Base-by-base conservation (phyloP, 1,140 invertebrate genomes). In the Drosophila bifasciata region DNA sequence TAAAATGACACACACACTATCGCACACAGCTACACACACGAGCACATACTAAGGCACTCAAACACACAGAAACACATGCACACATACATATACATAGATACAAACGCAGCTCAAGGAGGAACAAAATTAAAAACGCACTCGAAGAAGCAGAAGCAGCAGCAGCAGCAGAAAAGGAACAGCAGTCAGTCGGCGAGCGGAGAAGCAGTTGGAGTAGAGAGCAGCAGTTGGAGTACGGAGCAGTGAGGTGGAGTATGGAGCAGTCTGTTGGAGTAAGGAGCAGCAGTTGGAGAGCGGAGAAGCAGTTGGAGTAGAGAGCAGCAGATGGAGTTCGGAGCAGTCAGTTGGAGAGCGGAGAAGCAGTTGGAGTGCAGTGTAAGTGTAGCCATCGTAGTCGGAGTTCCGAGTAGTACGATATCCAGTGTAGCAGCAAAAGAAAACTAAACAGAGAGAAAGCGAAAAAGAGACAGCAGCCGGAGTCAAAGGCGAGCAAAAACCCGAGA, bases 1-100 rank as follows among this genome's bases (percentile, higher is more conserved):
- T 86, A 86, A 86, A 86, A 88, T 88, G 83, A 88, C 83, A 86
- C 81, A 56, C 71, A 67, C 70, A 36, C 32, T 36, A 36, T 36
- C 11, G 3, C 32, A 61, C 50, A 63, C 61, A 52, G 44, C 53
- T 28, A 36, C 19, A 43, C 11, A 43, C 11, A 52, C 49, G 49
- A 7, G 49, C 52, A 64, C 51, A 36, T n/a, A 32, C 41, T 17
- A 32, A 32, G 53, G n/a, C 55, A 39, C 49, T 32, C 40, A 17
- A 44, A 32, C 43, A 32, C 44, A 23, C 11, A 28, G 52, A 7
- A 52, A 21, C 19, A 21, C 4, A 21, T 4, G n/a, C 46, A 40
- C 13, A 25, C 21, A 43, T 11, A 17, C 19, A 43, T n/a, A 55
- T 21, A 46, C 17, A 45, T 36, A 13, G 32, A 36, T 4, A 36